Evolutionary conservation across 1,140 invertebrate species (phyloP), one percentile per base, ranked within the genome.

Genomic region (Euwallacea fornicatus): DNA sequence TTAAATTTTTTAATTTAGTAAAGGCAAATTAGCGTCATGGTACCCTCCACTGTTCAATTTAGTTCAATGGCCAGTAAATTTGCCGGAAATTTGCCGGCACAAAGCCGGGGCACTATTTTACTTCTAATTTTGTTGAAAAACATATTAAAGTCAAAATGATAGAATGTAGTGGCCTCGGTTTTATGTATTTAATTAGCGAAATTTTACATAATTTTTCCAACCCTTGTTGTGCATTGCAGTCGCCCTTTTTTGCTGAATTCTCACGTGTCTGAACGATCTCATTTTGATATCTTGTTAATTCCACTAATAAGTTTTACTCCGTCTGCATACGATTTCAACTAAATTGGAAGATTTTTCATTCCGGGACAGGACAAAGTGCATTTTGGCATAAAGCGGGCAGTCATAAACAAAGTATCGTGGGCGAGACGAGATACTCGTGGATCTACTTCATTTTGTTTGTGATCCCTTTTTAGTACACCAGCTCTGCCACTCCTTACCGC

Each of bases 381-480:
- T 47, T 47, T 47, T 13, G 46, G 46, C 46, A 47, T 13, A 13
- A 47, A 13, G 9, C 46, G 9, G n/a, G 46, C n/a, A 13, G 55
- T 10, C 55, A 16, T 33, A 58, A 58, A 58, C 13, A 13, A 15
- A 58, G 54, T 44, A 43, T 15, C 15, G 66, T 68, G 66, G 66
- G 66, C 43, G 66, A 68, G 66, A 68, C 66, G 60, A 59, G 56
- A 68, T 66, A 54, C 64, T 55, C 64, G 53, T 55, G 46, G 50
- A 66, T 66, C 64, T 60, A 59, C 66, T 68, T 68, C 66, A 42
- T 68, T 68, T 61, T 15, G 42, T 68, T 68, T 59, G 66, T 68
- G 58, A 61, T 68, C 42, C 66, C 66, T 68, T 68, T 68, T 66
- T 66, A 56, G 54, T 42, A 43, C 54, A 53, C 42, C 11, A 21